Evolutionary conservation across 2,888 invertebrate genomes (phyloP).

Genomic region (Atherix ibis): DNA sequence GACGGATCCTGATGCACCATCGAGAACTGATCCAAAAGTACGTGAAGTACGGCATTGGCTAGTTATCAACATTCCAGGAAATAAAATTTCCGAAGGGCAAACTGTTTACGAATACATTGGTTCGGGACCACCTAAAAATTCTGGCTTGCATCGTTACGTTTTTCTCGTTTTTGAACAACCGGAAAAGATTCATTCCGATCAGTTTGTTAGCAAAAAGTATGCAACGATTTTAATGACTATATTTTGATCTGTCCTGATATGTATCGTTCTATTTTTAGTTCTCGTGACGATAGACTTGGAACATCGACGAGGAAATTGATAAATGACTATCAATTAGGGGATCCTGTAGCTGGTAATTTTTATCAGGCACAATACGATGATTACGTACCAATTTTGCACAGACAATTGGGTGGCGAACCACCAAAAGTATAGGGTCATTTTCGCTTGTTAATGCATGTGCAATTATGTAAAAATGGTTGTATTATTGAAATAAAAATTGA

Average conservation of each 20-base stretch:
- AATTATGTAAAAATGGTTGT: no score
- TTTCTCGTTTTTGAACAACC: slow-evolving; percentile 62
- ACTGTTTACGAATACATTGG: slow-evolving; percentile 63
- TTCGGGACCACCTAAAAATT: slow-evolving; percentile 64
- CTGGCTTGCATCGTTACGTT: slow-evolving; percentile 65
- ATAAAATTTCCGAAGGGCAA: slow-evolving; percentile 52
- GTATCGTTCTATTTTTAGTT: no score
- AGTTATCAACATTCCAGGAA: slow-evolving; percentile 69
- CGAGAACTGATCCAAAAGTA: slow-evolving; percentile 58
- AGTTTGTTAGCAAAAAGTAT: slow-evolving; percentile 24
- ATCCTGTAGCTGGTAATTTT: slow-evolving; percentile 70
- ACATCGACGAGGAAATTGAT: slow-evolving; percentile 58
- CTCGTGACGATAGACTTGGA: slow-evolving; percentile 37
- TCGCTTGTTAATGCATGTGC: no score
- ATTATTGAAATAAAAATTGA: no score
- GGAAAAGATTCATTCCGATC: slow-evolving; percentile 39
- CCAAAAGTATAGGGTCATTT: no score
- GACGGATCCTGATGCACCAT: slow-evolving; percentile 81
- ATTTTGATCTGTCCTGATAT: no score
- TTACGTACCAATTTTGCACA: slow-evolving; percentile 65
- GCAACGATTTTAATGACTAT: no score
- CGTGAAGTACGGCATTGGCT: slow-evolving; percentile 90
- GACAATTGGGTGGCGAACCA: slow-evolving; percentile 60
- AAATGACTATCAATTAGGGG: slow-evolving; percentile 59
- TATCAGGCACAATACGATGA: slow-evolving; percentile 69